Percentiles rank a stretch among this genome's conserved stretches.
Conservation (phyloP, 1,140 invertebrate species). For the Nylanderia fulva region DNA sequence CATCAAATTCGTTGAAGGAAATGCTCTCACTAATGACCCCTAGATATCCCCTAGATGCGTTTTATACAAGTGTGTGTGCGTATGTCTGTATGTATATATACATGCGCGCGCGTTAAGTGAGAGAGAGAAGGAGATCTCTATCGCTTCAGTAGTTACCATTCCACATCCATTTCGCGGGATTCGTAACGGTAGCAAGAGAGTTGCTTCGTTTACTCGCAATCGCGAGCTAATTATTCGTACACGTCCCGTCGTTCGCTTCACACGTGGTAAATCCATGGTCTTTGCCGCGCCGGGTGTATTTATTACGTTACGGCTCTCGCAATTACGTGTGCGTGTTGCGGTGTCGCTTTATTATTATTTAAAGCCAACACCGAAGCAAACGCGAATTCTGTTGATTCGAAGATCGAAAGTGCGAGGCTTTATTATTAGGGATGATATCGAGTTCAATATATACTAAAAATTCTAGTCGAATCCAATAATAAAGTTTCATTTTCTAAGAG, state of each 20-base stretch:
- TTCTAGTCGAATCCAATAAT: too few relatives aligned
- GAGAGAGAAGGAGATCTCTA: conserved; percentile 56
- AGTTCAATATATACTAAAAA: too few relatives aligned
- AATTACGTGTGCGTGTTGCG: conserved; percentile 13
- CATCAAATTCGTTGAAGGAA: background rate
- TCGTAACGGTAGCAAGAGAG: conserved; percentile 74
- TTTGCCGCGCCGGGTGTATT: conserved; percentile 16
- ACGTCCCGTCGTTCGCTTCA: conserved; percentile 21
- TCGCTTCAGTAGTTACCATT: conserved; percentile 47
- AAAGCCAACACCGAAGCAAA: background rate
- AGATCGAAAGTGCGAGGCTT: background rate
- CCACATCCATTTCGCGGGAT: conserved; percentile 64
- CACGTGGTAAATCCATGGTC: conserved; percentile 23
- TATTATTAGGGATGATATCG: too few relatives aligned
- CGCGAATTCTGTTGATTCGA: background rate
- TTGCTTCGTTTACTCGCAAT: conserved; percentile 73
- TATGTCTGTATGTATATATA: too few relatives aligned
- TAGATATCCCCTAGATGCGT: background rate
- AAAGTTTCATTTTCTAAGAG: too few relatives aligned
- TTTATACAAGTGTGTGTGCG: background rate
- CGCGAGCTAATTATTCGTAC: conserved; percentile 57
- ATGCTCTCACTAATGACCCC: background rate
- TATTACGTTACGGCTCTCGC: conserved; percentile 42
- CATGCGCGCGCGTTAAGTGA: conserved; percentile 16
- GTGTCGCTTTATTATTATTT: conserved; percentile 49